phyloP scores from a whole-genome alignment of 2,888 invertebrate genomes.

The Antitype chi region DNA sequence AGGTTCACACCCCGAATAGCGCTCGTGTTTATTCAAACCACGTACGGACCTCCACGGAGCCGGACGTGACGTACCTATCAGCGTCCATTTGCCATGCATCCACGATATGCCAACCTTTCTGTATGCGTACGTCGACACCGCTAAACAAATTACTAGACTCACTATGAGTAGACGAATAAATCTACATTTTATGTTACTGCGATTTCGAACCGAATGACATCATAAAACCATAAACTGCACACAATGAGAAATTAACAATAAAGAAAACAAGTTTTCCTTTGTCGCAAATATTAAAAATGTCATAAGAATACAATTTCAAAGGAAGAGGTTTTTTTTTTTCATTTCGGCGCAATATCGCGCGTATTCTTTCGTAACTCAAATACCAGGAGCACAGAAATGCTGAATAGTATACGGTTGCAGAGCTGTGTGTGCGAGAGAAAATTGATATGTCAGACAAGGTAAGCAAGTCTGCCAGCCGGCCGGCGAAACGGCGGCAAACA shows the following conservation, averaged over 20 bases:
- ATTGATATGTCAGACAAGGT: conserved; percentile 87
- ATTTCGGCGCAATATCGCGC: conserved; percentile 77
- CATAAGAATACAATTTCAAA: conserved; percentile 37
- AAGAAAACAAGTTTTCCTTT: conserved; percentile 60
- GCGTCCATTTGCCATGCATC: conserved; percentile 71
- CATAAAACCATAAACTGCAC: conserved; percentile 51
- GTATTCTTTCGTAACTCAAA: conserved; percentile 89
- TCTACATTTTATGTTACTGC: conserved; percentile 43
- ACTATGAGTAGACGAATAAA: conserved; percentile 59
- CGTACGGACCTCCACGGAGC: conserved; percentile 84
- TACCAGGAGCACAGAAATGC: conserved; percentile 86
- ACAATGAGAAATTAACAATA: conserved; percentile 50
- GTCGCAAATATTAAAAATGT: conserved; percentile 43
- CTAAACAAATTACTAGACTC: conserved; percentile 64
- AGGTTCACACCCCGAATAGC: conserved; percentile 72
- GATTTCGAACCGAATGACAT: conserved; percentile 41
- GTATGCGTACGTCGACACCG: conserved; percentile 61
- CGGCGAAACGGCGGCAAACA: conserved; percentile 62
- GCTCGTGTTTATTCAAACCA: conserved; percentile 78
- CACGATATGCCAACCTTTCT: conserved; percentile 63
- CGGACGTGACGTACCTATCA: conserved; percentile 82
- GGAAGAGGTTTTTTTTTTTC: conserved; percentile 42
- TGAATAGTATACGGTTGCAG: conserved; percentile 72
- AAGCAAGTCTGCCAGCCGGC: conserved; percentile 78
- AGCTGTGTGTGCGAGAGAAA: conserved; percentile 82